Percentiles rank a stretch among this genome's conserved stretches.
These are phyloP conservation scores for Aurelia sp. DNA, from an alignment of 30 jellyfish, hydroid and myxozoan species.

Conservation along the genomic window DNA sequence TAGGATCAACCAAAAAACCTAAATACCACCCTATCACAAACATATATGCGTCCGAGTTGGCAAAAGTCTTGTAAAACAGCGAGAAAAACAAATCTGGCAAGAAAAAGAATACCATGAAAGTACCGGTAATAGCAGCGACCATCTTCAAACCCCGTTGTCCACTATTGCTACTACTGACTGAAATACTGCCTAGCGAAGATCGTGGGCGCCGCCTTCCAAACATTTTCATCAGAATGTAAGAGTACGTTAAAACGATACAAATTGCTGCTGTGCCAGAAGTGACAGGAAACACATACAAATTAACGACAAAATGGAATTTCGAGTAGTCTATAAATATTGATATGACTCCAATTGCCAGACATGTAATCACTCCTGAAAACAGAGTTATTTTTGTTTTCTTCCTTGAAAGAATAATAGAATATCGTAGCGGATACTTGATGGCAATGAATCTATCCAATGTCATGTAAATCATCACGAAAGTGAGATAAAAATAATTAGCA, in stretches of 20 bases:
- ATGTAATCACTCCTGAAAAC: not conserved
- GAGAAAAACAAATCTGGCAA: not conserved
- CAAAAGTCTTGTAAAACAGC: not conserved
- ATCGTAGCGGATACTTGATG: not conserved
- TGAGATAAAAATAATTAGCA: not conserved
- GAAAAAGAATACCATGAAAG: not conserved
- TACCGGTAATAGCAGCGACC: not conserved
- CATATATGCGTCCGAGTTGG: not conserved
- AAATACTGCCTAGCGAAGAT: not conserved
- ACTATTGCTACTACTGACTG: not conserved
- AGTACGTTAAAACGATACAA: not conserved
- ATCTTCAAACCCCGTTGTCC: not conserved
- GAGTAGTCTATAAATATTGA: not conserved
- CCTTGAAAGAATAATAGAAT: not conserved
- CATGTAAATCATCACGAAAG: not conserved
- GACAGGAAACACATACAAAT: not conserved
- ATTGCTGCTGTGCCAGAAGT: not conserved
- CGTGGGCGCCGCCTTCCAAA: not conserved
- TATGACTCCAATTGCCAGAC: not conserved
- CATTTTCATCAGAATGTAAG: not conserved
- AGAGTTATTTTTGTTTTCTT: not conserved
- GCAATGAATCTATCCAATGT: not conserved
- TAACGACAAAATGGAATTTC: not conserved
- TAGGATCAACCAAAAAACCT: not conserved
- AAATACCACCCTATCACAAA: not conserved